Evolutionary conservation across 2,113 vertebrate species (phyloP).

Genomic region (Chamaetylas fuelleborni): DNA sequence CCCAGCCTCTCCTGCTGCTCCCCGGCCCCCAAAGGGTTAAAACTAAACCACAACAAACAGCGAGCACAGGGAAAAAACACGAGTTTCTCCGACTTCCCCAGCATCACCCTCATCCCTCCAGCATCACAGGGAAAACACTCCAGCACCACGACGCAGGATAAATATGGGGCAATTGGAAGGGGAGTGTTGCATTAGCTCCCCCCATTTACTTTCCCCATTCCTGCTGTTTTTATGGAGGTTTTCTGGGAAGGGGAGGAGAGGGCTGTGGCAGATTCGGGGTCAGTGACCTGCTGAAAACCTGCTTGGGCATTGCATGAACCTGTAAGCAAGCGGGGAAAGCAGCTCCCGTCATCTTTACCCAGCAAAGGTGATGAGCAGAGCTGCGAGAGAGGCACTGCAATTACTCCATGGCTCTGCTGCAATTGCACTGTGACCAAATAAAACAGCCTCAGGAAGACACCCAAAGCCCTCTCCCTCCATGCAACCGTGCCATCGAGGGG

Average conservation of each 20-base stretch:
- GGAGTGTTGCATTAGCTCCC: background rate
- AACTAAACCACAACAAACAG: constrained; percentile 62
- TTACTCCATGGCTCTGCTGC: constrained; percentile 53
- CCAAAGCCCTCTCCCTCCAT: background rate
- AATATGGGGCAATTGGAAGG: background rate
- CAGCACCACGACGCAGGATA: background rate
- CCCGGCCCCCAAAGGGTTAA: background rate
- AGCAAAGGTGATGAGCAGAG: constrained; percentile 29
- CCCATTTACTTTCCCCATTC: background rate
- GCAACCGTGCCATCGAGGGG: background rate
- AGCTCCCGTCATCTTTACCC: background rate
- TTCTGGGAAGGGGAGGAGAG: background rate
- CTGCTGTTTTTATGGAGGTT: background rate
- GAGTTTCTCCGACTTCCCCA: constrained; percentile 44
- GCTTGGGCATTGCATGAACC: background rate
- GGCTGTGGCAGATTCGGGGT: background rate
- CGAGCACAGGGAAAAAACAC: background rate
- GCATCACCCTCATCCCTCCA: background rate
- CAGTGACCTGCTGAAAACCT: background rate
- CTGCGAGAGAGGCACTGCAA: constrained; percentile 16
- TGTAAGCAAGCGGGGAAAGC: background rate
- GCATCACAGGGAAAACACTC: background rate
- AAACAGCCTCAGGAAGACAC: background rate
- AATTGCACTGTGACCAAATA: constrained; percentile 10
- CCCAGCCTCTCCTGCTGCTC: background rate